These are phyloP conservation scores for Beris morrisii DNA, from an alignment of 2,888 invertebrate species.

Conservation along the genomic window DNA sequence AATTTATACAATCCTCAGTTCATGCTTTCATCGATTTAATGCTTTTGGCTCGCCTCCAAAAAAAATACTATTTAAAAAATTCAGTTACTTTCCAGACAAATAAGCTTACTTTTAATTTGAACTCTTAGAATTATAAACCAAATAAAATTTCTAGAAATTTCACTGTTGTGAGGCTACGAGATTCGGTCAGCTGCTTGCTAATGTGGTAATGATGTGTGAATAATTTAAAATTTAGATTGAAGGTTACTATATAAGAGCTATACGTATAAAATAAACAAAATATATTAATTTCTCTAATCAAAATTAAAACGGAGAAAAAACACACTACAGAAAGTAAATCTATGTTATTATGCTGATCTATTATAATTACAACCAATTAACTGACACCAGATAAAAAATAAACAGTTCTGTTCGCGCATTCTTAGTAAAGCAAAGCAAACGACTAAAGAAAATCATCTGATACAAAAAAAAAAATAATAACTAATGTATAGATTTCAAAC, in stretches of 20 bases:
- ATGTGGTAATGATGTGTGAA: slow-evolving; percentile 47
- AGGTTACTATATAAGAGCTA: slow-evolving; percentile 49
- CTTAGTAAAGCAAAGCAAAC: slow-evolving; percentile 13
- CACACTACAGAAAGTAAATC: slow-evolving; percentile 7
- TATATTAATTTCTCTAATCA: slow-evolving; percentile 36
- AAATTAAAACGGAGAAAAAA: slow-evolving; percentile 14
- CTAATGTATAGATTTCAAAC: slow-evolving; percentile 1
- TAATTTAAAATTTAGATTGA: slow-evolving; percentile 42
- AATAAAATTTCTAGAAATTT: slow-evolving; percentile 44
- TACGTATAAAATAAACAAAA: slow-evolving; percentile 38
- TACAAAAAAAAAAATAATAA: slow-evolving; percentile 9
- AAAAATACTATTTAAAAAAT: no score
- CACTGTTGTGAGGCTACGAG: slow-evolving; percentile 54
- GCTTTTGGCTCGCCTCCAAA: no score
- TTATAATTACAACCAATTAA: slow-evolving; percentile 15
- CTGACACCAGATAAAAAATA: slow-evolving; percentile 1
- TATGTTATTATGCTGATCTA: slow-evolving; percentile 1
- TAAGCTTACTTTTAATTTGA: no score
- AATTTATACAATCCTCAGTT: no score
- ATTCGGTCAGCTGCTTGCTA: slow-evolving; percentile 39
- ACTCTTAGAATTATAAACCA: no score
- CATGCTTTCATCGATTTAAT: no score
- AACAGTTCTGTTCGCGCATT: background rate
- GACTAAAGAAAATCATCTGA: slow-evolving; percentile 14
- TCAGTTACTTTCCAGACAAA: no score